Conservation (phyloP, 2,888 invertebrate species). For the Hypsopygia costalis region DNA sequence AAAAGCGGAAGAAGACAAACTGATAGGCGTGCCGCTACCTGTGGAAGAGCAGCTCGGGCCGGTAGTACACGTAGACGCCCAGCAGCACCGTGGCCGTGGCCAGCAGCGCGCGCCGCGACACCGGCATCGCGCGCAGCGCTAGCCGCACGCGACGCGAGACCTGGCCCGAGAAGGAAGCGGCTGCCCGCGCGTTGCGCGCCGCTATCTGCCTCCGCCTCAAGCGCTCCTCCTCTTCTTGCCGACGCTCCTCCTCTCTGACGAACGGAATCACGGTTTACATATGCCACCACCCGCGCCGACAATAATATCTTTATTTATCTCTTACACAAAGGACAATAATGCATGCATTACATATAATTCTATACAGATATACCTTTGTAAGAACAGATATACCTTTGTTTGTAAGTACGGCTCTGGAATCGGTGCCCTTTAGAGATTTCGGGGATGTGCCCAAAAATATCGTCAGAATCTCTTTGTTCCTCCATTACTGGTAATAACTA, state of each 20-base stretch:
- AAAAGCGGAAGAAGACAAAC: constrained; percentile 62
- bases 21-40: constrained; percentile 71
- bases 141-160: constrained; percentile 30
- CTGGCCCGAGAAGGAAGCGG: constrained; percentile 19
- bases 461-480: too few relatives aligned
- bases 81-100: constrained; percentile 80
- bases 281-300: too few relatives aligned
- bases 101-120: constrained; percentile 64
- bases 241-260: constrained; percentile 80
- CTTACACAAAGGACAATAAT: too few relatives aligned
- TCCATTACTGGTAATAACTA: too few relatives aligned
- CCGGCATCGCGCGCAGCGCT: constrained; percentile 59
- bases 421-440: too few relatives aligned
- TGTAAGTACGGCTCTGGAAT: too few relatives aligned
- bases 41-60: constrained; percentile 64
- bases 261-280: too few relatives aligned
- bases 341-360: too few relatives aligned
- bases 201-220: constrained; percentile 60
- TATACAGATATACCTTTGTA: too few relatives aligned
- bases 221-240: constrained; percentile 81
- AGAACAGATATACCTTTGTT: too few relatives aligned
- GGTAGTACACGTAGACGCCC: constrained; percentile 81
- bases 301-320: too few relatives aligned
- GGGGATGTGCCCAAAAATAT: too few relatives aligned
- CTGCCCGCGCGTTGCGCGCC: constrained; percentile 23